Percentiles rank a stretch among this genome's conserved stretches.
Evolutionary conservation across 2,113 vertebrate genomes (phyloP).

Genomic region (Trinectes maculatus): DNA sequence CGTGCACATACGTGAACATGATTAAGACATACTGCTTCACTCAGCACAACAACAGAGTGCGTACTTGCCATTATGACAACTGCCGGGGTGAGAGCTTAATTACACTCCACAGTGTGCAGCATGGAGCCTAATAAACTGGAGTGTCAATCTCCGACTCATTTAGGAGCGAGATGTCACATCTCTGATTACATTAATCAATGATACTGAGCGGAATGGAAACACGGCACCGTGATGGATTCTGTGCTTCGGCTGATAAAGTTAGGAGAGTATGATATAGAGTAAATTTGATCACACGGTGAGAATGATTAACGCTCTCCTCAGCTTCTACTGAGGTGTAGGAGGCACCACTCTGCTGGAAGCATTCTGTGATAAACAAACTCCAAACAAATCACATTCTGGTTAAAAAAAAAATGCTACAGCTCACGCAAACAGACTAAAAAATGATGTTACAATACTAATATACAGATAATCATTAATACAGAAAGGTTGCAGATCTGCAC

Average conservation of each 20-base stretch:
- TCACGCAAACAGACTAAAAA: too few relatives aligned
- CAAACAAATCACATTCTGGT: background rate
- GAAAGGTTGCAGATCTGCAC: background rate
- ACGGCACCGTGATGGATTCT: slow-evolving; percentile 50
- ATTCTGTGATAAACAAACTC: background rate
- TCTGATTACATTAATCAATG: slow-evolving; percentile 74
- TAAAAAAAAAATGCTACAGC: background rate
- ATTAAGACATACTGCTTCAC: slow-evolving; percentile 8
- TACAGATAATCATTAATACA: background rate
- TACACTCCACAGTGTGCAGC: slow-evolving; percentile 61
- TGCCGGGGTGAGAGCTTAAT: slow-evolving; percentile 66
- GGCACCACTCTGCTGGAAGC: background rate
- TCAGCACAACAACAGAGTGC: slow-evolving; percentile 25
- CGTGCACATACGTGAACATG: background rate
- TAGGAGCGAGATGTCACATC: slow-evolving; percentile 51
- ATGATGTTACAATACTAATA: too few relatives aligned
- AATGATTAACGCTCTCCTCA: slow-evolving; percentile 33
- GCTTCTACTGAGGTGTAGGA: slow-evolving; percentile 19
- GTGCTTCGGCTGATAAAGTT: slow-evolving; percentile 43
- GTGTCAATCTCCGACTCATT: slow-evolving; percentile 77
- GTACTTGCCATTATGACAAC: slow-evolving; percentile 28
- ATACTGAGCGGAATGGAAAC: slow-evolving; percentile 50
- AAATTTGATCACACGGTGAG: slow-evolving; percentile 40
- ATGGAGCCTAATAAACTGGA: slow-evolving; percentile 69
- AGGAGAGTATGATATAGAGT: slow-evolving; percentile 40